A percentile compares a stretch with the other conserved stretches of the same genome.
These are phyloP conservation scores for Todiramphus saurophagus DNA, from an alignment of 2,113 vertebrate genomes.

Conservation along the genomic window DNA sequence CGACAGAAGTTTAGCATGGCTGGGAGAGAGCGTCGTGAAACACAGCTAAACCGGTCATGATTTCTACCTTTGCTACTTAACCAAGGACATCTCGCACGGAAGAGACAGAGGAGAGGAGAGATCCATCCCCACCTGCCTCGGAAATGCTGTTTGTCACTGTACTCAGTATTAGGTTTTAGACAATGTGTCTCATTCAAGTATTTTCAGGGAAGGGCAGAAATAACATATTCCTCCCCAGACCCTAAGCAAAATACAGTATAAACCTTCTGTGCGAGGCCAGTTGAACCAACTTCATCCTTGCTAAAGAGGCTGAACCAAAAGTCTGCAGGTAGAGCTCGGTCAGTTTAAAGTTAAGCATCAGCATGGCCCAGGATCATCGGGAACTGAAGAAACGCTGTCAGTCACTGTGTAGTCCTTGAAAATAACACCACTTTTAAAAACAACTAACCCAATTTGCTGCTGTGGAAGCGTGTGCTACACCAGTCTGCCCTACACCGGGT, in stretches of 20 bases:
- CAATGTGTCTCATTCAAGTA: conserved; percentile 83
- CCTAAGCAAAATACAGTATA: conserved; percentile 74
- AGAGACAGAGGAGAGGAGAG: conserved; percentile 4
- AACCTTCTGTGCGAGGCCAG: conserved; percentile 16
- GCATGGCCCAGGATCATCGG: background rate
- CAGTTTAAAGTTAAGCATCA: background rate
- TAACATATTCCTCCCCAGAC: conserved; percentile 72
- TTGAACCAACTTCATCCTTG: background rate
- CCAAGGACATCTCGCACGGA: background rate
- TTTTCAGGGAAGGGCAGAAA: conserved; percentile 79
- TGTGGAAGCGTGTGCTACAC: background rate
- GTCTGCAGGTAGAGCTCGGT: background rate
- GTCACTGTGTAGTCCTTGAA: background rate
- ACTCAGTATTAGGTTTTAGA: conserved; percentile 61
- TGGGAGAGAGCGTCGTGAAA: background rate
- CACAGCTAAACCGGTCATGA: background rate
- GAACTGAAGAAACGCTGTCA: background rate
- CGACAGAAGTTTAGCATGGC: background rate
- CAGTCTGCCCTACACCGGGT: background rate
- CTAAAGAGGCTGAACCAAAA: background rate
- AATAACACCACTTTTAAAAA: background rate
- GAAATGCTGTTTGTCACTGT: conserved; percentile 59
- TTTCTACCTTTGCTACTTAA: background rate
- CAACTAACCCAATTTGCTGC: background rate
- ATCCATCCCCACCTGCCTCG: conserved; percentile 7